phyloP scores from a whole-genome alignment of 2,888 invertebrate species.

The Dysmachus trigonus region DNA sequence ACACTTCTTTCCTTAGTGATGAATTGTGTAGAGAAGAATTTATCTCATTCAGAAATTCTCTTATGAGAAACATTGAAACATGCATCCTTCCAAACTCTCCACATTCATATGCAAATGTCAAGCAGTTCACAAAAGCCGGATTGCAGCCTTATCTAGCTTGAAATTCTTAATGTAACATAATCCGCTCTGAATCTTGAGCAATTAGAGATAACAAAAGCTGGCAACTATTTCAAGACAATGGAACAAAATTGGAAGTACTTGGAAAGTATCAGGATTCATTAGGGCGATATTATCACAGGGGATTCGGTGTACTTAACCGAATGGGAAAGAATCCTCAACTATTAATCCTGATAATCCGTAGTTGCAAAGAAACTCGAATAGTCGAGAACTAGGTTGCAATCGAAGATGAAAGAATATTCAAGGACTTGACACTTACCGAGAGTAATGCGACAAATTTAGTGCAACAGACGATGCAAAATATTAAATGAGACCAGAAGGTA shows the following conservation, averaged over 20 bases:
- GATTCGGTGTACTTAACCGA: constrained; percentile 21
- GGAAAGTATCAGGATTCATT: constrained; percentile 44
- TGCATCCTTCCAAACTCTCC: background rate
- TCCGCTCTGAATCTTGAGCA: constrained; percentile 38
- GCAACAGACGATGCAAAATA: background rate
- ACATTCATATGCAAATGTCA: constrained; percentile 29
- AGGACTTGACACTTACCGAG: constrained; percentile 6
- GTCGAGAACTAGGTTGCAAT: background rate
- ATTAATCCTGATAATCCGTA: constrained; percentile 16
- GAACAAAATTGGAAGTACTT: constrained; percentile 35
- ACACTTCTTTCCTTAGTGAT: background rate
- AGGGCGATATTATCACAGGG: constrained; percentile 34
- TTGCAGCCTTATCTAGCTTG: background rate
- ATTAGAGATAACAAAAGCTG: constrained; percentile 30
- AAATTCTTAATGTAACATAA: constrained; percentile 35
- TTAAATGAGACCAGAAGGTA: background rate
- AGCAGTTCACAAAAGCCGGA: background rate
- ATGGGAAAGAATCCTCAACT: background rate
- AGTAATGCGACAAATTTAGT: constrained; percentile 24
- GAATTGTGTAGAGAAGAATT: background rate
- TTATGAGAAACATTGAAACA: background rate
- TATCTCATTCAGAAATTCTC: constrained; percentile 29
- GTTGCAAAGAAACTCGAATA: background rate
- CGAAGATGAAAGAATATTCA: background rate
- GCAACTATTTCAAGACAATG: constrained; percentile 27